phyloP scores from a whole-genome alignment of 2,888 invertebrate species.

The Anarsia innoxiella region DNA sequence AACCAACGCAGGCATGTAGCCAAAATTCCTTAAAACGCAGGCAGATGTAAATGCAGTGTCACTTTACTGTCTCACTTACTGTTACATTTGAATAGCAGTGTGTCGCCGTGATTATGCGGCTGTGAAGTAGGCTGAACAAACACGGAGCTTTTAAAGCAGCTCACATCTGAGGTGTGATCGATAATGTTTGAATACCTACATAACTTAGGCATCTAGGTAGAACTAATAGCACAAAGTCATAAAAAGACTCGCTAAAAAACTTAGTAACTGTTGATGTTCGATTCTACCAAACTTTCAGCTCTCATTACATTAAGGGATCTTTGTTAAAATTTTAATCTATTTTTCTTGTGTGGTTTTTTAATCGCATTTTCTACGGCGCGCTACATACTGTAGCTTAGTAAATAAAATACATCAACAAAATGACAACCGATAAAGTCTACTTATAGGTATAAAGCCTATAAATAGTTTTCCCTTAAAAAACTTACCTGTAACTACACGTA shows the following conservation, averaged over 20 bases:
- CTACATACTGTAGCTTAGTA: no score
- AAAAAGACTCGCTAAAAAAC: background rate
- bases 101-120: conserved; percentile 41
- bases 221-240: background rate
- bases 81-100: conserved; percentile 35
- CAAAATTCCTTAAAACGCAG: background rate
- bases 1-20: background rate
- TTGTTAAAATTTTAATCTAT: no score
- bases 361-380: no score
- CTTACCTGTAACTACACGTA: no score
- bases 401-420: no score
- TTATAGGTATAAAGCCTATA: no score
- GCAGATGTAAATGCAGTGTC: conserved; percentile 26
- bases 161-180: conserved; percentile 15
- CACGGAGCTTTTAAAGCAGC: conserved; percentile 40
- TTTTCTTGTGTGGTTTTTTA: no score
- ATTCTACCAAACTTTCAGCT: background rate
- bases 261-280: background rate
- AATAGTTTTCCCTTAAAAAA: no score
- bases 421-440: no score
- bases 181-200: conserved; percentile 2
- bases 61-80: conserved; percentile 24
- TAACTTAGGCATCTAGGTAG: background rate
- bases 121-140: conserved; percentile 38
- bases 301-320: no score